Conservation (phyloP, 1,140 invertebrate species). For the Mya arenaria region DNA sequence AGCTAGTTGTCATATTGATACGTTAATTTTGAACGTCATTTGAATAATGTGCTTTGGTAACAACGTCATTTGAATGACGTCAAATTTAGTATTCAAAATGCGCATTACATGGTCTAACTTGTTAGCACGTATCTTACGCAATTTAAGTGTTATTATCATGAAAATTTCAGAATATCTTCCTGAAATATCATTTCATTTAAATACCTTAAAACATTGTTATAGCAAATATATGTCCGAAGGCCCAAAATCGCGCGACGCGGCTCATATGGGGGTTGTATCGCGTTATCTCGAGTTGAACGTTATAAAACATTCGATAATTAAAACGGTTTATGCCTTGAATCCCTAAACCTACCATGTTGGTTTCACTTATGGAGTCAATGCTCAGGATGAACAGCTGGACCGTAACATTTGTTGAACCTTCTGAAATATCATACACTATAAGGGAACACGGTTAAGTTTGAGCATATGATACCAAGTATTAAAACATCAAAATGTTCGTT, state of each 20-base stretch:
- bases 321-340: background rate
- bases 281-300: background rate
- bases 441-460: too few species aligned
- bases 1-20: too few species aligned
- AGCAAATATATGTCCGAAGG: background rate
- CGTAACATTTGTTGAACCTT: constrained; percentile 57
- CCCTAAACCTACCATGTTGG: constrained; percentile 68
- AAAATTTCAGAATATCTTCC: background rate
- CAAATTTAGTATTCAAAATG: too few species aligned
- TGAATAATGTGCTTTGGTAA: too few species aligned
- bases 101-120: too few species aligned
- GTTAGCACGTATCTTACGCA: too few species aligned
- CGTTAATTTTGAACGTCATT: too few species aligned
- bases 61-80: too few species aligned
- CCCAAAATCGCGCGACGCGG: background rate
- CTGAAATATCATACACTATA: too few species aligned
- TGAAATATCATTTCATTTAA: background rate
- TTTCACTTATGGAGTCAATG: constrained; percentile 67
- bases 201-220: background rate
- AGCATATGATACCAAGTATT: too few species aligned
- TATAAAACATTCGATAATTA: background rate
- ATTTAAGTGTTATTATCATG: too few species aligned
- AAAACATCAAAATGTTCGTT: too few species aligned
- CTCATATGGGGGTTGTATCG: background rate
- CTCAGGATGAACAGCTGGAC: constrained; percentile 65